phyloP scores from a whole-genome alignment of 2,888 invertebrate species.

The Macropis europaea region DNA sequence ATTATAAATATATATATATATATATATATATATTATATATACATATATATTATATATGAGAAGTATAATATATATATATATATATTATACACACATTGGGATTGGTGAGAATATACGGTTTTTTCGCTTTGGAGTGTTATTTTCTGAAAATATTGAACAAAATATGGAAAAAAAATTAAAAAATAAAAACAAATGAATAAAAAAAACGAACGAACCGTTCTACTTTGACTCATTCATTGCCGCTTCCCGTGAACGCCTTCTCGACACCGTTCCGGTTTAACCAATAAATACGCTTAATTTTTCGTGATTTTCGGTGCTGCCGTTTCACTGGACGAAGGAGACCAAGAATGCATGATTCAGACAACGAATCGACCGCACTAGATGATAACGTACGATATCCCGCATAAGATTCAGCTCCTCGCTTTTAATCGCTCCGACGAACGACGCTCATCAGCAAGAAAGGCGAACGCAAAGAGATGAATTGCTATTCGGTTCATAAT shows the following conservation, averaged over 20 bases:
- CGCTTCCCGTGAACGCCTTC: neutral
- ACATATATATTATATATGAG: constrained; percentile 76
- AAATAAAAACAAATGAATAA: constrained; percentile 77
- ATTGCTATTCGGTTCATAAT: too few species aligned
- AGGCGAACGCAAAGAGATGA: neutral
- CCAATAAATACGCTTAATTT: neutral
- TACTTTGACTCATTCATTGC: constrained; percentile 36
- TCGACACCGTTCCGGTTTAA: neutral
- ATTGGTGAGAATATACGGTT: constrained; percentile 80
- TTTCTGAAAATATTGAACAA: constrained; percentile 80
- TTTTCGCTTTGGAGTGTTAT: constrained; percentile 80
- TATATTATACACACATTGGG: constrained; percentile 79
- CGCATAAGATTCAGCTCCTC: constrained; percentile 1
- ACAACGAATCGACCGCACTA: neutral
- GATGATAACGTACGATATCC: neutral
- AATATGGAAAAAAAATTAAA: constrained; percentile 79
- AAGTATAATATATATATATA: constrained; percentile 74
- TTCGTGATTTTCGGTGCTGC: neutral
- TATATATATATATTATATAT: constrained; percentile 74
- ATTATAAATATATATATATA: constrained; percentile 75
- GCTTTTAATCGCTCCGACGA: neutral
- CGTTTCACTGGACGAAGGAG: neutral
- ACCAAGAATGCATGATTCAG: neutral
- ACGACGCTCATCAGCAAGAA: neutral
- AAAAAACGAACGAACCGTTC: constrained; percentile 63